These are phyloP conservation scores for Odobenus rosmarus DNA, from an alignment of 2,113 vertebrate genomes.

Conservation along the genomic window DNA sequence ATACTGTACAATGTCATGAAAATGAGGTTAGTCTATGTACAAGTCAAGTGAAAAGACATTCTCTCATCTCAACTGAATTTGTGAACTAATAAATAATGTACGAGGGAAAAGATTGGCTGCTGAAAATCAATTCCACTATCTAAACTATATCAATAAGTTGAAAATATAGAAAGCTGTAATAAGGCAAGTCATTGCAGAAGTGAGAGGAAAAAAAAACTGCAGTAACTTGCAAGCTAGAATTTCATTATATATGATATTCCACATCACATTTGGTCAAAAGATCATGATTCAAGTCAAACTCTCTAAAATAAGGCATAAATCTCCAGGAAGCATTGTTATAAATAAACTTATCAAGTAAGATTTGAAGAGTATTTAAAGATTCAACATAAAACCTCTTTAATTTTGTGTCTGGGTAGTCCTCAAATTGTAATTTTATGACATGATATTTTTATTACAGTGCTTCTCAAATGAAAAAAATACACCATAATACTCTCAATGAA, in stretches of 20 bases:
- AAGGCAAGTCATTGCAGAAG: constrained; percentile 1
- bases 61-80: constrained; percentile 74
- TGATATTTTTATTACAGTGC: constrained; percentile 44
- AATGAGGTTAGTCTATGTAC: constrained; percentile 53
- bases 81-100: constrained; percentile 73
- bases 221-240: constrained; percentile 3
- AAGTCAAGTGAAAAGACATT: constrained; percentile 72
- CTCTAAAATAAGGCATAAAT: constrained; percentile 15
- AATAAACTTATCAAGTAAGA: constrained; percentile 55
- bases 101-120: constrained; percentile 42
- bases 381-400: neutral
- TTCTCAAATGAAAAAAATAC: neutral
- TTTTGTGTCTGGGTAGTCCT: constrained; percentile 36
- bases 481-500: constrained; percentile 21
- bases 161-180: constrained; percentile 51
- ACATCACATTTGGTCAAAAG: constrained; percentile 9
- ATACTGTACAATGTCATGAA: constrained; percentile 67
- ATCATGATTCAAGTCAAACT: neutral
- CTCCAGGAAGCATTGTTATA: constrained; percentile 19
- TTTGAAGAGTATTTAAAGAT: constrained; percentile 22
- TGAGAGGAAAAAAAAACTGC: neutral
- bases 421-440: constrained; percentile 46
- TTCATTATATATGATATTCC: constrained; percentile 20
- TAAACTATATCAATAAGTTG: constrained; percentile 60
- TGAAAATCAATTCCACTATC: constrained; percentile 60